Conservation (phyloP, 2,113 vertebrate species). For the Phodopus roborovskii region DNA sequence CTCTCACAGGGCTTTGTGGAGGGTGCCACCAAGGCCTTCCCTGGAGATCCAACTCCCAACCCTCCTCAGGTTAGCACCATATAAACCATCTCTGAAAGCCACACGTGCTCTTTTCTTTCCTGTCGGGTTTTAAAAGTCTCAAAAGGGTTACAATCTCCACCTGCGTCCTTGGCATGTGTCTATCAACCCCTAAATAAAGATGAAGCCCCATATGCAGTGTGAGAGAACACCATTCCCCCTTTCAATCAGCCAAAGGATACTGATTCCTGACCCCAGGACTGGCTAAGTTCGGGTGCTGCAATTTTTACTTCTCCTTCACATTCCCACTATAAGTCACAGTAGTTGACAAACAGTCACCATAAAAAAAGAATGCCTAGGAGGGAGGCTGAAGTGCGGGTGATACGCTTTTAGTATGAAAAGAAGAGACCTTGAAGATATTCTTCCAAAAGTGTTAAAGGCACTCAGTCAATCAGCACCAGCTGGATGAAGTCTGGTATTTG, state of each 20-base stretch:
- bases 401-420: conserved; percentile 35
- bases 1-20: background rate
- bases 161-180: background rate
- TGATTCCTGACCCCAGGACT: background rate
- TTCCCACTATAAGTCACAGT: background rate
- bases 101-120: background rate
- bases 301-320: conserved; percentile 18
- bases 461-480: conserved; percentile 65
- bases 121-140: background rate
- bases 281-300: background rate
- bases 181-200: background rate
- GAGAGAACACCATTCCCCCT: background rate
- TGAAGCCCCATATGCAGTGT: background rate
- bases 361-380: background rate
- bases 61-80: background rate
- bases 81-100: background rate
- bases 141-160: background rate
- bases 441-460: conserved; percentile 67
- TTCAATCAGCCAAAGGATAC: background rate
- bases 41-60: background rate
- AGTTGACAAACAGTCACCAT: conserved; percentile 4
- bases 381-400: background rate
- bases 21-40: background rate
- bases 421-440: conserved; percentile 61
- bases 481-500: conserved; percentile 60